Percentiles rank a stretch among this genome's conserved stretches.
These are phyloP conservation scores for Cheilosia variabilis DNA, from an alignment of 2,888 invertebrate species.

Conservation along the genomic window DNA sequence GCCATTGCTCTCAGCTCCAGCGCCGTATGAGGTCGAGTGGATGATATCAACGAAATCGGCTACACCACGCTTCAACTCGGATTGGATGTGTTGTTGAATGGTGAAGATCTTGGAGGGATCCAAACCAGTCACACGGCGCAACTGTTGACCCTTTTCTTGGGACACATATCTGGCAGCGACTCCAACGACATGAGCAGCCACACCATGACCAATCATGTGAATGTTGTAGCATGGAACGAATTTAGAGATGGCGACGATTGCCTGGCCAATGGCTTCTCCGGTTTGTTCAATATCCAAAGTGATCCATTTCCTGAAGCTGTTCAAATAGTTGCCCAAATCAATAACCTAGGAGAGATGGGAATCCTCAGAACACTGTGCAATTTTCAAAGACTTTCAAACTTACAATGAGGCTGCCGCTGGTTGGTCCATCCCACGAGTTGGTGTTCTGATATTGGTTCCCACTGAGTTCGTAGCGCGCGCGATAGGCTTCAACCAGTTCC, in stretches of 20 bases:
- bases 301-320: slow-evolving; percentile 77
- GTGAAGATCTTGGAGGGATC: slow-evolving; percentile 80
- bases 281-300: slow-evolving; percentile 78
- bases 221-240: slow-evolving; percentile 78
- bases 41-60: slow-evolving; percentile 82
- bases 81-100: slow-evolving; percentile 77
- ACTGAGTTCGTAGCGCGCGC: slow-evolving; percentile 80
- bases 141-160: slow-evolving; percentile 79
- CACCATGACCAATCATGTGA: slow-evolving; percentile 81
- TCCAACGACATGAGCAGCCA: slow-evolving; percentile 82
- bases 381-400: slow-evolving; percentile 41
- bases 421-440: slow-evolving; percentile 77
- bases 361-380: neutral
- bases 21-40: slow-evolving; percentile 81
- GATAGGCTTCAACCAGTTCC: slow-evolving; percentile 79
- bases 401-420: slow-evolving; percentile 79
- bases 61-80: slow-evolving; percentile 81
- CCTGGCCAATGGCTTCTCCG: slow-evolving; percentile 79
- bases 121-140: slow-evolving; percentile 82
- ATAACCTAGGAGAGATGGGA: slow-evolving; percentile 74
- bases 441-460: slow-evolving; percentile 76
- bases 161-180: slow-evolving; percentile 80
- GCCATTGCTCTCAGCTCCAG: slow-evolving; percentile 77
- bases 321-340: slow-evolving; percentile 79
- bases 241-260: slow-evolving; percentile 77